Conservation (phyloP, 2,797 vertebrate species). For the Clamator glandarius region DNA sequence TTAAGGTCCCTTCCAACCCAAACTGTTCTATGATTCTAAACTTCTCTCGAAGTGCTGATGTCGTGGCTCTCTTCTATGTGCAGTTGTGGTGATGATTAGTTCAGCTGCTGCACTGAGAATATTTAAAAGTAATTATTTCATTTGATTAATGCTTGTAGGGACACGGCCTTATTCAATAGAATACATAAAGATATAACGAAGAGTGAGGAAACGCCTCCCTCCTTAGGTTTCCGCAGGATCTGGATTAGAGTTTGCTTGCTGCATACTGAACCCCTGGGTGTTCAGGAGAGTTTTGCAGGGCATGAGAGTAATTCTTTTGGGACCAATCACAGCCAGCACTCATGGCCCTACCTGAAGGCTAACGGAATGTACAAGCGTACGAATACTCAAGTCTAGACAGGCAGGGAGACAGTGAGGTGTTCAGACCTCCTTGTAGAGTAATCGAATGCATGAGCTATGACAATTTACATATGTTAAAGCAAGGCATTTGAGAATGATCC, state of each 20-base stretch:
- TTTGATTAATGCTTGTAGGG: not conserved
- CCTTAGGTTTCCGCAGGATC: not conserved
- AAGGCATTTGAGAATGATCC: not conserved
- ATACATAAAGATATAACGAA: not conserved
- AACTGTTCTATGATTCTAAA: too few relatives aligned
- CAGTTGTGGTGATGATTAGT: not conserved
- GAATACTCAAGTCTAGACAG: not conserved
- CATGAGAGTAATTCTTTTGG: not conserved
- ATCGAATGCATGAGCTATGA: not conserved
- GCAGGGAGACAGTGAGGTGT: not conserved
- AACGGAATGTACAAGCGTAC: not conserved
- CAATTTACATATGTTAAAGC: slow-evolving; percentile 8
- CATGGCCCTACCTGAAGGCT: not conserved
- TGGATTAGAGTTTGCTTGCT: not conserved
- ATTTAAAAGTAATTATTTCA: slow-evolving; percentile 6
- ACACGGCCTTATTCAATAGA: not conserved
- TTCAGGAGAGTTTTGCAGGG: not conserved
- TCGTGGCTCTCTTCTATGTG: not conserved
- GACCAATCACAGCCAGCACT: not conserved
- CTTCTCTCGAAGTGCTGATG: not conserved
- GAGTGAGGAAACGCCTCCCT: not conserved
- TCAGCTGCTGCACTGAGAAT: not conserved
- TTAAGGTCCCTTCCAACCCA: too few relatives aligned
- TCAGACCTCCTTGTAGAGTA: not conserved
- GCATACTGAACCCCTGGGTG: not conserved